Conservation (phyloP, 2,888 invertebrate species). For the Drosophila greeni region DNA sequence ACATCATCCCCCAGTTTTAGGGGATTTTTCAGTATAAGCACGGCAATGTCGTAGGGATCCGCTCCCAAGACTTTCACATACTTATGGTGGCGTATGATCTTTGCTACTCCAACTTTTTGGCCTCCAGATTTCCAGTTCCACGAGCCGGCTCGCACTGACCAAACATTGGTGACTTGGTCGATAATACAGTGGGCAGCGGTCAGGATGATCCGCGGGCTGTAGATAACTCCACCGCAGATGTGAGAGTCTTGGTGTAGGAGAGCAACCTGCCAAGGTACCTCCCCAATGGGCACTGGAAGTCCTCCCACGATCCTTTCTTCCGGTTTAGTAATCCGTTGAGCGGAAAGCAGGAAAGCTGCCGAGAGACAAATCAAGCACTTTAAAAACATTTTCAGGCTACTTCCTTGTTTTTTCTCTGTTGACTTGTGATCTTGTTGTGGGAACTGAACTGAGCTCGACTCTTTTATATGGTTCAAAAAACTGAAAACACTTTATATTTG, state of each 20-base stretch:
- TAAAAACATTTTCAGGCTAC: background rate
- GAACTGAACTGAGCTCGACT: background rate
- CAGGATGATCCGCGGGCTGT: background rate
- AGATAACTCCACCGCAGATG: background rate
- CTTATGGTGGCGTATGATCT: background rate
- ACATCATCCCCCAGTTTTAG: background rate
- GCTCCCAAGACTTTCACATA: background rate
- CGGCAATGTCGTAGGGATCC: background rate
- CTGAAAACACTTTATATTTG: background rate
- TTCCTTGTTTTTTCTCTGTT: background rate
- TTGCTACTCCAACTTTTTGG: background rate
- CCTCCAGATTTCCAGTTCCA: background rate
- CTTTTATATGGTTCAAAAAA: background rate
- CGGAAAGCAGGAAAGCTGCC: background rate
- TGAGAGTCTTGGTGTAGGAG: background rate
- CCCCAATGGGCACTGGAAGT: background rate
- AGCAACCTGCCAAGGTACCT: background rate
- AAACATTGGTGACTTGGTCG: fast-evolving
- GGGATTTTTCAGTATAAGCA: background rate
- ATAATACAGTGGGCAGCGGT: background rate
- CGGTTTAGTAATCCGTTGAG: background rate
- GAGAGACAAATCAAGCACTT: background rate
- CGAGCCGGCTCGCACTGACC: background rate
- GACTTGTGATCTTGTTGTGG: background rate
- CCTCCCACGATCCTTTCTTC: background rate